phyloP scores from a whole-genome alignment of 1,140 invertebrate species.

The Cherax quadricarinatus region DNA sequence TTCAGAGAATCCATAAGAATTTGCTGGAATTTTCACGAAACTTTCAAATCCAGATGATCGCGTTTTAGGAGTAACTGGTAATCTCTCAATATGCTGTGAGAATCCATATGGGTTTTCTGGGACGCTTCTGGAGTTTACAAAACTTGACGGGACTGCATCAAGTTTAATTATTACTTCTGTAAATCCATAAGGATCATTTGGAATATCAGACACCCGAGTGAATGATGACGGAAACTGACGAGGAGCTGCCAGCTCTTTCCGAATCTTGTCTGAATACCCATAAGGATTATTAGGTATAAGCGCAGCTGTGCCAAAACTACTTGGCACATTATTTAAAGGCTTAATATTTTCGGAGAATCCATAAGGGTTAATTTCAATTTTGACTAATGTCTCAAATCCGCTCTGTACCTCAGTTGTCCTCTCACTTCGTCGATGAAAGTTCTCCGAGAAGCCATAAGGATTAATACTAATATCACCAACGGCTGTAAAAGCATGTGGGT shows the following conservation, averaged over 20 bases:
- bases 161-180: neutral
- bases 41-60: conserved; percentile 4
- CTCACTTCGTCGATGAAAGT: neutral
- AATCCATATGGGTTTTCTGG: neutral
- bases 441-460: conserved; percentile 7
- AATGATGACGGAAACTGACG: neutral
- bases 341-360: neutral
- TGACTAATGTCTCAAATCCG: neutral
- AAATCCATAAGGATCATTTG: neutral
- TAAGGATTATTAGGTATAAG: neutral
- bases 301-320: neutral
- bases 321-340: neutral
- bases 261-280: neutral
- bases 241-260: neutral
- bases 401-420: neutral
- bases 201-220: neutral
- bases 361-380: neutral
- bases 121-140: neutral
- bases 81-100: neutral
- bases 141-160: neutral
- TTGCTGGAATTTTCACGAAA: neutral
- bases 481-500: neutral
- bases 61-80: neutral
- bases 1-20: conserved; percentile 13
- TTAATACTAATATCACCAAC: neutral